These are phyloP conservation scores for Lucifuga dentata DNA, from an alignment of 2,113 vertebrate species.

Conservation along the genomic window DNA sequence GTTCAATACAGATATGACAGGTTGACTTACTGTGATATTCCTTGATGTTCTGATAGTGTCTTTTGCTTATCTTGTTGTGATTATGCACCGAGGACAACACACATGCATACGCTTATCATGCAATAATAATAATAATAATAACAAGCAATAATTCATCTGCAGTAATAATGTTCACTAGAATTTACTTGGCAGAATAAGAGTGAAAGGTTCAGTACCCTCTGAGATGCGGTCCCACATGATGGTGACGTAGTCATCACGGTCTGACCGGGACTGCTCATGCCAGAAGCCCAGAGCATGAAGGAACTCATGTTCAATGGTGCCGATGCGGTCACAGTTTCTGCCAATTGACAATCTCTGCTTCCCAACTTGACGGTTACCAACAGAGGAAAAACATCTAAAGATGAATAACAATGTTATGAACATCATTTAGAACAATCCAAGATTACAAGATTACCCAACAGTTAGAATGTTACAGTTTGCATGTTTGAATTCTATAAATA, in stretches of 20 bases:
- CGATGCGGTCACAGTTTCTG: conserved; percentile 86
- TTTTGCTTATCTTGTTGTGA: conserved; percentile 29
- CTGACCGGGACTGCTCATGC: conserved; percentile 93
- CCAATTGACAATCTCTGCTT: conserved; percentile 90
- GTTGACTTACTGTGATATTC: not conserved
- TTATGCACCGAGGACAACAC: not conserved
- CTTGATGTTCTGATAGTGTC: not conserved
- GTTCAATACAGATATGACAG: not conserved
- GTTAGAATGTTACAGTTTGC: too few species aligned
- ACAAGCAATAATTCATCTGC: conserved; percentile 1
- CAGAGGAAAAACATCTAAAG: conserved; percentile 90
- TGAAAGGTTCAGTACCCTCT: conserved; percentile 76
- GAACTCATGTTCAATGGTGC: conserved; percentile 90
- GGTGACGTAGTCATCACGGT: conserved; percentile 89
- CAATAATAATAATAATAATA: too few species aligned
- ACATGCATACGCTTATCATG: conserved; percentile 5
- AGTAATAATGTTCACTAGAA: not conserved
- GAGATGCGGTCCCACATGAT: conserved; percentile 89
- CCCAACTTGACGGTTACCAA: conserved; percentile 85
- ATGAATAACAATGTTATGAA: conserved; percentile 16
- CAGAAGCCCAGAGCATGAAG: conserved; percentile 93
- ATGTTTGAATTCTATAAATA: too few species aligned
- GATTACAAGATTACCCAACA: too few species aligned
- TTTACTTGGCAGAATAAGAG: not conserved
- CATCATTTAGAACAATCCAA: not conserved